Base-by-base conservation (phyloP, 2,797 vertebrate species). In the Enteromius unitaeniatus region DNA sequence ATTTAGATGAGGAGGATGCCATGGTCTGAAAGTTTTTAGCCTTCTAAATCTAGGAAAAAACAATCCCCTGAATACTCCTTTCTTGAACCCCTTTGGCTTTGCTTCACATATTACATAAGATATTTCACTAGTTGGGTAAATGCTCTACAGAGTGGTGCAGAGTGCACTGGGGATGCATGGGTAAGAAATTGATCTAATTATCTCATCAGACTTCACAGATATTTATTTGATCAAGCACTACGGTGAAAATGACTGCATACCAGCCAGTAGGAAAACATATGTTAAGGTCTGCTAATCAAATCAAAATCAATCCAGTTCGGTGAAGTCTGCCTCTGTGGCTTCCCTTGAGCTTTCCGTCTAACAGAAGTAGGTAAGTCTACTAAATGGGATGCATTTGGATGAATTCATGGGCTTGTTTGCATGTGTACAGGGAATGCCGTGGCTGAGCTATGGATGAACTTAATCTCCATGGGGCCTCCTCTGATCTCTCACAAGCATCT, bases 351-450 rank as follows among this genome's bases (percentile, higher is more conserved):
- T 80, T 88, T 74, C 58, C 79, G 67, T 80, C 68, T 73, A 65
- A 55, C 42, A 23, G 28, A 67, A 14, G 31, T 19, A 40, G 65
- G 31, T 53, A 64, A 85, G 79, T 64, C 14, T n/a, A 31, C 55
- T 73, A 83, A 68, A 69, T 76, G 34, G 49, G 62, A 76, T 58
- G 62, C 74, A 74, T 85, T 79, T 42, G 51, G 78, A 89, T 87
- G 23, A 85, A 87, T 87, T 81, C 74, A 82, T 86, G 23, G 79
- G 78, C 83, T 74, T 89, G 88, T 89, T 89, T 88, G 79, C 80
- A 80, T 79, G 72, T 81, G 75, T 85, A 81, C 40, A 42, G 60
- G 55, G 83, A 75, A 78, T 81, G 83, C 28, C 10, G 6, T 45
- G 31, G 69, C 69, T 65, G 21, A 81, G 60, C 67, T 49, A n/a